A percentile compares a stretch with the other conserved stretches of the same genome.
These are phyloP conservation scores for Callimorpha dominula DNA, from an alignment of 2,888 invertebrate genomes.

Conservation along the genomic window DNA sequence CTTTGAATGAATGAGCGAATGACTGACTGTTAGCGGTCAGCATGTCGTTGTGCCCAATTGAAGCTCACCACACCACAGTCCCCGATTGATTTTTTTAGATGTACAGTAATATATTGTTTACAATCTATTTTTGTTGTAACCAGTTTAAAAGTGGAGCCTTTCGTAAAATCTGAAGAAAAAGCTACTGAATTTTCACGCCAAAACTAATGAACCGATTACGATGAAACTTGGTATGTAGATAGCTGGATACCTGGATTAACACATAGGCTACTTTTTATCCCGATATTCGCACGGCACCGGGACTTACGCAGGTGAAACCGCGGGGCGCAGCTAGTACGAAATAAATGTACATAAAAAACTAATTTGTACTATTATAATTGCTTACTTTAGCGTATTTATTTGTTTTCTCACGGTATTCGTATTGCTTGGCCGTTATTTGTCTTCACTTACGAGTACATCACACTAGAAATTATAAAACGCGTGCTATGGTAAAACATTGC, in stretches of 20 bases:
- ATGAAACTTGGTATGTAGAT: no score
- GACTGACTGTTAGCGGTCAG: slow-evolving; percentile 1
- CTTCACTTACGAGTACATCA: slow-evolving; percentile 30
- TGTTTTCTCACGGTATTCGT: slow-evolving; percentile 48
- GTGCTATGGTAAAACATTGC: background rate
- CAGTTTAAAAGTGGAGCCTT: no score
- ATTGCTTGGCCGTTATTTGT: slow-evolving; percentile 36
- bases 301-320: no score
- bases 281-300: no score
- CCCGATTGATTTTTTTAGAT: background rate
- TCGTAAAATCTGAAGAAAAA: no score
- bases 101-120: background rate
- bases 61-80: background rate
- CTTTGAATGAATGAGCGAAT: slow-evolving; percentile 5
- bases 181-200: no score
- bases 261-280: no score
- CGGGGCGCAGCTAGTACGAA: no score
- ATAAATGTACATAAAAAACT: no score
- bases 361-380: slow-evolving; percentile 26
- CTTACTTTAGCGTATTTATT: slow-evolving; percentile 40
- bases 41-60: background rate
- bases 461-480: background rate
- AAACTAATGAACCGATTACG: no score
- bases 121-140: background rate
- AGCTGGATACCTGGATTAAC: no score